Conservation (phyloP, 2,797 vertebrate species). For the Bucorvus abyssinicus region DNA sequence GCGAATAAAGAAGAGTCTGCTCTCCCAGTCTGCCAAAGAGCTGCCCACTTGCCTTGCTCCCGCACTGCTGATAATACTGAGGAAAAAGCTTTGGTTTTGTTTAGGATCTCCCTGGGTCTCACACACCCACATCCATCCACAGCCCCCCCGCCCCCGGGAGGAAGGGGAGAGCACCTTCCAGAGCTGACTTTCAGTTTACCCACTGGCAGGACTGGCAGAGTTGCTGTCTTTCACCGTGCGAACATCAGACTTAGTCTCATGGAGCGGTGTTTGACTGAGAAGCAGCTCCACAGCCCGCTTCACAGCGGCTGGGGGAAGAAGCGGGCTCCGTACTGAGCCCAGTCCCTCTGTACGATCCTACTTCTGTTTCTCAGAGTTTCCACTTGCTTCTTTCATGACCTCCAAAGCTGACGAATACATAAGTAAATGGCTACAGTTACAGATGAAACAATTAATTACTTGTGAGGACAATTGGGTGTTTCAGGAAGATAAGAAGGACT, state of each 20-base stretch:
- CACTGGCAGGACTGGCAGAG: background rate
- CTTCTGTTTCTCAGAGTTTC: constrained; percentile 18
- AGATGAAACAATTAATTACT: constrained; percentile 25
- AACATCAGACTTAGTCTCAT: background rate
- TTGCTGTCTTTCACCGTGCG: background rate
- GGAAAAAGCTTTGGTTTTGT: background rate
- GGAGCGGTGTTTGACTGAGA: background rate
- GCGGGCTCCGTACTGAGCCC: background rate
- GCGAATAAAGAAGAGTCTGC: background rate
- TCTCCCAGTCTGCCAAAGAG: background rate
- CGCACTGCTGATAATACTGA: background rate
- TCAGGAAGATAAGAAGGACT: background rate
- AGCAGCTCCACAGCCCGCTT: background rate
- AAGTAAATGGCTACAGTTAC: background rate
- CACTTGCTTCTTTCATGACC: background rate
- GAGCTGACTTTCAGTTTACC: background rate
- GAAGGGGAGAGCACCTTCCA: background rate
- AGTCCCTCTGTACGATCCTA: background rate
- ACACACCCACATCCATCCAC: background rate
- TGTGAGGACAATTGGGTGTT: background rate
- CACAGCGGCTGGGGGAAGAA: background rate
- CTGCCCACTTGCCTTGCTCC: background rate
- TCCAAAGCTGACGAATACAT: background rate
- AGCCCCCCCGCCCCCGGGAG: background rate
- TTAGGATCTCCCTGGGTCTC: background rate